Conservation (phyloP, 2,797 vertebrate genomes). For the Rhyacichthys aspro region DNA sequence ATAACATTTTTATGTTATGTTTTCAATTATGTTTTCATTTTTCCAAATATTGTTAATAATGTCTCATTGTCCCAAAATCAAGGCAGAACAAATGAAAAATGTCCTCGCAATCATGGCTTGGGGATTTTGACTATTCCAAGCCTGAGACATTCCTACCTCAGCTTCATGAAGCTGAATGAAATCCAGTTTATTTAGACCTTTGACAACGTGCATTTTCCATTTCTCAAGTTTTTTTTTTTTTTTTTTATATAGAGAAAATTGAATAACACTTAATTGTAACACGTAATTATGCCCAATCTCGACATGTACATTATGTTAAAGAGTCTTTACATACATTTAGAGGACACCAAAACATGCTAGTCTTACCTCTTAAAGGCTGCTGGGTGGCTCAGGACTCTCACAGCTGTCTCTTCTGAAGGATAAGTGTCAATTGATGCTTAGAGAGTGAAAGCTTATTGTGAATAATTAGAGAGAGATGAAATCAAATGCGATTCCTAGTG, state of each 20-base stretch:
- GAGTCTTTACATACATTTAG: slow-evolving; percentile 57
- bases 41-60: slow-evolving; percentile 60
- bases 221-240: slow-evolving; percentile 57
- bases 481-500: slow-evolving; percentile 67
- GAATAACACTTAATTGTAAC: slow-evolving; percentile 32
- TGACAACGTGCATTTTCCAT: slow-evolving; percentile 65
- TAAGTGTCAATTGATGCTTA: slow-evolving; percentile 54
- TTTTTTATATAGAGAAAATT: slow-evolving; percentile 55
- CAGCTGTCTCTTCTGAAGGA: slow-evolving; percentile 44
- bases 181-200: slow-evolving; percentile 60
- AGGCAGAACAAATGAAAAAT: slow-evolving; percentile 60
- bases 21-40: slow-evolving; percentile 40
- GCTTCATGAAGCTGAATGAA: slow-evolving; percentile 68
- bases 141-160: slow-evolving; percentile 70
- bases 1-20: slow-evolving; percentile 51
- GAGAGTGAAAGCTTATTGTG: slow-evolving; percentile 62
- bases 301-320: slow-evolving; percentile 64
- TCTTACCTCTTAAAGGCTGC: slow-evolving; percentile 44
- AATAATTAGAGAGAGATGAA: slow-evolving; percentile 71
- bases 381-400: slow-evolving; percentile 40
- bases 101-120: slow-evolving; percentile 40
- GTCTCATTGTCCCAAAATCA: slow-evolving; percentile 45
- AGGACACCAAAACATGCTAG: slow-evolving; percentile 59
- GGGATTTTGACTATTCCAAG: slow-evolving; percentile 61
- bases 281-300: slow-evolving; percentile 64